Evolutionary conservation across 2,113 vertebrate genomes (phyloP), one percentile per base, ranked within the genome.

Genomic region (Sapajus apella): DNA sequence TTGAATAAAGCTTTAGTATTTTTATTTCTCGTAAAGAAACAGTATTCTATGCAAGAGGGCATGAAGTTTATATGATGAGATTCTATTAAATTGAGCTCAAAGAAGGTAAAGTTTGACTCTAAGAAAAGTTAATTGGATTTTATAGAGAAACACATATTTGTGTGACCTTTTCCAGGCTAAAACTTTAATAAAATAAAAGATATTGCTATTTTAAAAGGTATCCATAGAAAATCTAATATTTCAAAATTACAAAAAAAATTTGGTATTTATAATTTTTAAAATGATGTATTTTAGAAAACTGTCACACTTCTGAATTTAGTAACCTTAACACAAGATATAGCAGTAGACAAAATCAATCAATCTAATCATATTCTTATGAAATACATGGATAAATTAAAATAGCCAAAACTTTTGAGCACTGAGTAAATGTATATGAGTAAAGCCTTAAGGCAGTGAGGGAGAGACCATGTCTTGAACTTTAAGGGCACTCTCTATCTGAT

Each of bases 11-110:
- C 92, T 97, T 64, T 25, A 84, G 1, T 43, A 27, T 90, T 97
- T 98, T 97, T 55, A 81, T 94, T 97, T 96, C 47, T 95, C 35
- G 16, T 93, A 95, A 96, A 95, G 75, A 86, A 94, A 83, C 47
- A 95, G 66, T 91, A 97, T 80, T 12, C 80, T 96, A 84, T 80
- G 43, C 58, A 97, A 77, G 37, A 96, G 4, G 88, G 14, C 73
- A 83, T 97, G 68, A 96, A 40, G 27, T 80, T 93, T 75, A 90
- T 96, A 97, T 97, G 79, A 95, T 97, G 87, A 96, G 47, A 95
- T 96, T 95, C 85, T 92, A 95, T 97, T 96, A 97, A 98, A 97
- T 23, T 93, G 43, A 98, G 20, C 18, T 97, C 94, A 93, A 47
- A 95, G 66, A 72, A 95, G 75, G 79, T 97, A 97, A 97, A 75